A percentile compares a stretch with the other conserved stretches of the same genome.
These are phyloP conservation scores for Drosophila rufa DNA, from an alignment of 1,140 invertebrate species.

Conservation along the genomic window DNA sequence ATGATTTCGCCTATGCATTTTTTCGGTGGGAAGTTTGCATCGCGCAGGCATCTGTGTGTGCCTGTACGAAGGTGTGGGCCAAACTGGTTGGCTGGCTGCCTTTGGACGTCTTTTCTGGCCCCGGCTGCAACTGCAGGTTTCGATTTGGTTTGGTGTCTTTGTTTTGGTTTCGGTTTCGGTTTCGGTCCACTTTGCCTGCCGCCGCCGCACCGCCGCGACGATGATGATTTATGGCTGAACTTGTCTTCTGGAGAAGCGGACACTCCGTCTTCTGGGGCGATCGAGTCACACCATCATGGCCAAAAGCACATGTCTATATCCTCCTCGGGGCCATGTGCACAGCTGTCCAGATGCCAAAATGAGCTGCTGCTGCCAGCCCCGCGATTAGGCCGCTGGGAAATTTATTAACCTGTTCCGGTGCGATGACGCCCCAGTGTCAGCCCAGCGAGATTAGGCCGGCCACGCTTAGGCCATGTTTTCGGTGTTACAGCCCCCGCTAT, in stretches of 20 bases:
- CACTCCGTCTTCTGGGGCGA: slow-evolving; percentile 11
- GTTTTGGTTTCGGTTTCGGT: slow-evolving; percentile 46
- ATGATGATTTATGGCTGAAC: slow-evolving; percentile 81
- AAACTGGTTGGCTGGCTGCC: slow-evolving; percentile 69
- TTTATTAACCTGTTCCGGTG: slow-evolving; percentile 82
- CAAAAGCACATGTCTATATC: slow-evolving; percentile 13
- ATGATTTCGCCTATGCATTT: slow-evolving; percentile 70
- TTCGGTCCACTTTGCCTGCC: slow-evolving; percentile 55
- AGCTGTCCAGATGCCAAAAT: slow-evolving; percentile 47
- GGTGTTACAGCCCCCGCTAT: slow-evolving; percentile 27
- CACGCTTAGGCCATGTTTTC: slow-evolving; percentile 51
- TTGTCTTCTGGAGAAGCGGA: slow-evolving; percentile 70
- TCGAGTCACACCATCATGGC: slow-evolving; percentile 33
- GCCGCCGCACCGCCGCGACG: too few species aligned
- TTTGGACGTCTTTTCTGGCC: slow-evolving; percentile 26
- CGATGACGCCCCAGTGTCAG: slow-evolving; percentile 50
- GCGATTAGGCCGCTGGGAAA: slow-evolving; percentile 66
- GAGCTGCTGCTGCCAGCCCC: slow-evolving; percentile 30
- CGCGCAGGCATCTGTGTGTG: slow-evolving; percentile 22
- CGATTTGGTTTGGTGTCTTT: slow-evolving; percentile 23
- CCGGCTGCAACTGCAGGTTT: slow-evolving; percentile 48
- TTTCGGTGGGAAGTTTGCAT: slow-evolving; percentile 66
- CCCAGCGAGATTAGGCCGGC: slow-evolving; percentile 56
- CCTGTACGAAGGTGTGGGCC: slow-evolving; percentile 66
- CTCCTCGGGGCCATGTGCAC: slow-evolving; percentile 18